phyloP scores from a whole-genome alignment of 2,113 vertebrate genomes.

The Girardinichthys multiradiatus region DNA sequence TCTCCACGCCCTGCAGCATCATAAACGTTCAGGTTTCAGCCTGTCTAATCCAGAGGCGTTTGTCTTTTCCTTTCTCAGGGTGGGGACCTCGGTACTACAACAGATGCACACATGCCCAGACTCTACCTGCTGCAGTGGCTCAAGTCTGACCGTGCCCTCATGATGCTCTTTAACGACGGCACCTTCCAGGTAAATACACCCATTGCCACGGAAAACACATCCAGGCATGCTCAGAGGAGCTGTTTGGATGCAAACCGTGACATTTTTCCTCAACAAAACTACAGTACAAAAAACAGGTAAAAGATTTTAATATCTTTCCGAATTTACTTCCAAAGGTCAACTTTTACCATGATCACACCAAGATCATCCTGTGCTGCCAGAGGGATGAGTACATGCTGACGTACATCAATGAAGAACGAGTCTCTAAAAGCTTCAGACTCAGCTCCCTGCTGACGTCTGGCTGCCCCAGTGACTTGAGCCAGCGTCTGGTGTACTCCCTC shows the following conservation, averaged over 20 bases:
- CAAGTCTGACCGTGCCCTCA: constrained; percentile 96
- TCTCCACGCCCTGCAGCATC: constrained; percentile 34
- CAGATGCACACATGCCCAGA: constrained; percentile 87
- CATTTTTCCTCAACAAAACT: background rate
- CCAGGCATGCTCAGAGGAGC: constrained; percentile 16
- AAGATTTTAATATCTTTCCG: background rate
- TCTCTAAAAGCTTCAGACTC: constrained; percentile 90
- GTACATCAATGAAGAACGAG: constrained; percentile 95
- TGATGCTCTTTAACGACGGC: constrained; percentile 99
- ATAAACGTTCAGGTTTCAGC: constrained; percentile 34
- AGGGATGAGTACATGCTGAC: constrained; percentile 94
- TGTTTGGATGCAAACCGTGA: background rate
- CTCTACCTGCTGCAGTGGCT: constrained; percentile 97
- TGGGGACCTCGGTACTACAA: constrained; percentile 89
- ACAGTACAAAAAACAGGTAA: background rate
- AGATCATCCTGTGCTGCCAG: constrained; percentile 94
- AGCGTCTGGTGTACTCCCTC: constrained; percentile 94
- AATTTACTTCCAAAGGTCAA: constrained; percentile 85
- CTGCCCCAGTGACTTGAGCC: constrained; percentile 88
- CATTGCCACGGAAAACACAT: background rate
- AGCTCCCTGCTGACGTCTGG: constrained; percentile 88
- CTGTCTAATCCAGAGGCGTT: constrained; percentile 38
- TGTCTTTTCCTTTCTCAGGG: constrained; percentile 80
- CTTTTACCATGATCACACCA: constrained; percentile 98
- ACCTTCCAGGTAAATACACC: constrained; percentile 92